These are phyloP conservation scores for Leucophora obtusa DNA, from an alignment of 2,888 invertebrate species.

Conservation along the genomic window DNA sequence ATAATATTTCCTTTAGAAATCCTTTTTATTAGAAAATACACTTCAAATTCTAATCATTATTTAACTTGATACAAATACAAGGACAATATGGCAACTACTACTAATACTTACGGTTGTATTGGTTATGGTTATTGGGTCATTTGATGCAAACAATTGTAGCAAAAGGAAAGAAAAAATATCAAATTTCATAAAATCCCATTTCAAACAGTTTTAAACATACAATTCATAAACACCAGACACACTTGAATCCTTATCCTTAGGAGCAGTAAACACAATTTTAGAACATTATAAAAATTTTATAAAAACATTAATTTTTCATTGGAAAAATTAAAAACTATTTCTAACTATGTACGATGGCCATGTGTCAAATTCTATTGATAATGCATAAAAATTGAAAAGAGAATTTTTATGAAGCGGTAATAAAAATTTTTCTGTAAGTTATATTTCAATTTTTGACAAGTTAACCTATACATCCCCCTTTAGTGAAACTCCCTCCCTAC, in stretches of 20 bases:
- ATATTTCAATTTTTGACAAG: constrained; percentile 59
- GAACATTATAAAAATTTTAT: constrained; percentile 25
- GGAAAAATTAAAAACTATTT: constrained; percentile 59
- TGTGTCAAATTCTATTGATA: constrained; percentile 34
- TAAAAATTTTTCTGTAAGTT: constrained; percentile 48
- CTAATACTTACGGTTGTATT: not conserved
- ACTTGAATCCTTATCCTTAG: constrained; percentile 36
- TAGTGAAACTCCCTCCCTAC: constrained; percentile 47
- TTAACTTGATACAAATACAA: constrained; percentile 37
- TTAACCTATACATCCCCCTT: constrained; percentile 48
- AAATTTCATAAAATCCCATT: constrained; percentile 57
- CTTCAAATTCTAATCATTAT: constrained; percentile 31
- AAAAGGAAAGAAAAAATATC: constrained; percentile 54
- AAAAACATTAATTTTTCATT: constrained; percentile 57
- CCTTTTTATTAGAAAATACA: constrained; percentile 33
- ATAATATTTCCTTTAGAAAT: constrained; percentile 31
- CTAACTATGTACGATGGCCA: constrained; percentile 20
- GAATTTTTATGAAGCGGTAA: constrained; percentile 46
- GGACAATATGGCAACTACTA: not conserved
- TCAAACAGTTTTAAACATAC: constrained; percentile 11
- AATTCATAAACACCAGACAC: constrained; percentile 6
- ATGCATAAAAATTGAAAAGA: constrained; percentile 10
- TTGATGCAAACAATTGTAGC: constrained; percentile 57
- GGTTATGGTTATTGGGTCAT: constrained; percentile 60
- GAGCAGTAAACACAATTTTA: constrained; percentile 33